A percentile compares a stretch with the other conserved stretches of the same genome.
Evolutionary conservation across 2,888 invertebrate genomes (phyloP).

Genomic region (Andrena haemorrhoa): DNA sequence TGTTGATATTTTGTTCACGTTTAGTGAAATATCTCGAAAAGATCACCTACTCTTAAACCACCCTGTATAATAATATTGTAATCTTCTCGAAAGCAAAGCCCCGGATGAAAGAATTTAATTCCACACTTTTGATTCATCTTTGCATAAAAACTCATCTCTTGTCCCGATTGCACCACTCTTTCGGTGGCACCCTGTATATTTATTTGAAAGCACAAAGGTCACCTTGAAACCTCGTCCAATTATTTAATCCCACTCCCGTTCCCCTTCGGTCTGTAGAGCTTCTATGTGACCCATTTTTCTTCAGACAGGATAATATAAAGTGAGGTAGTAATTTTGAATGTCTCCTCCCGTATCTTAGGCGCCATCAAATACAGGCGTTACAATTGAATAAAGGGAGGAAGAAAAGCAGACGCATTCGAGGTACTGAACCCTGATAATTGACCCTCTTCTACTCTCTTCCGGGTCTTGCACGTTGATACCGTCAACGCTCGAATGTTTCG

Average conservation of each 20-base stretch:
- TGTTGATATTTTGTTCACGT: no score
- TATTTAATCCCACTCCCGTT: not conserved
- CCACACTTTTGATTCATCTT: no score
- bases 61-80: no score
- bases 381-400: conserved; percentile 42
- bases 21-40: no score
- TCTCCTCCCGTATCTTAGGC: conserved; percentile 5
- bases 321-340: conserved; percentile 5
- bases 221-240: not conserved
- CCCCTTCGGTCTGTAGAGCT: not conserved
- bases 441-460: conserved; percentile 70
- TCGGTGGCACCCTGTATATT: no score
- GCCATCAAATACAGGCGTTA: conserved; percentile 31
- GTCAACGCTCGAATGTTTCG: conserved; percentile 73
- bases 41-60: no score
- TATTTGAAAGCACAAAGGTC: no score
- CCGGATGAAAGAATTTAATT: no score
- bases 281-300: conserved; percentile 16
- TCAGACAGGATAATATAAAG: not conserved
- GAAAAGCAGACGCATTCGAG: conserved; percentile 50
- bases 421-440: conserved; percentile 72
- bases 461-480: conserved; percentile 73
- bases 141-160: no score
- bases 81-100: no score
- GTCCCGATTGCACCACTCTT: no score